These are phyloP conservation scores for Acanthisitta chloris DNA, from an alignment of 2,113 vertebrate species.

Conservation along the genomic window DNA sequence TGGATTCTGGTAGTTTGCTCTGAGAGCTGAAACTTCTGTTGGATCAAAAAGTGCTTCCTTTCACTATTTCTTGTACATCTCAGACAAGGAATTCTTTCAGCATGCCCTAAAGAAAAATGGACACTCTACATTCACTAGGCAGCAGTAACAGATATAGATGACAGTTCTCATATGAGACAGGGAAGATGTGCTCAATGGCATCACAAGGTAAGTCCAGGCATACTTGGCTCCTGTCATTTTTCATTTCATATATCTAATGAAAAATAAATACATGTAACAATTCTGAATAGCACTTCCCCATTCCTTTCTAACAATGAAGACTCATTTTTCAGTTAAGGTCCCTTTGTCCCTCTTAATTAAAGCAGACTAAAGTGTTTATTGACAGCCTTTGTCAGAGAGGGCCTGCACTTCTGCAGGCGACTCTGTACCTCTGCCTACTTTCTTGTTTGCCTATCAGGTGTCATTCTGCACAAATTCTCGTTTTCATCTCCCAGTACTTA, in stretches of 20 bases:
- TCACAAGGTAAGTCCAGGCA: background rate
- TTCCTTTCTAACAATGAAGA: background rate
- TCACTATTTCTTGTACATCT: background rate
- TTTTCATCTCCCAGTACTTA: background rate
- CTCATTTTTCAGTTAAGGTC: background rate
- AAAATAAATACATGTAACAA: background rate
- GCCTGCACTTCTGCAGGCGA: too few relatives aligned
- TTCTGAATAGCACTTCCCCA: background rate
- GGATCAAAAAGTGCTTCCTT: background rate
- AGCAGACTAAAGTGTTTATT: background rate
- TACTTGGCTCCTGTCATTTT: background rate
- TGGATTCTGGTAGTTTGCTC: background rate
- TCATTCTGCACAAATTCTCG: background rate
- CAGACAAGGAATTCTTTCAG: background rate
- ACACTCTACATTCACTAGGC: background rate
- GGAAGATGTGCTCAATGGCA: background rate
- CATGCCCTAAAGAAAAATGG: background rate
- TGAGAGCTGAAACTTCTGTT: background rate
- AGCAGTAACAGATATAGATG: background rate
- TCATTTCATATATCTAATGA: background rate
- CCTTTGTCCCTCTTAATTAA: background rate
- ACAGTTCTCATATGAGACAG: background rate
- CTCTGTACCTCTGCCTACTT: background rate
- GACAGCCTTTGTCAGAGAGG: accelerated
- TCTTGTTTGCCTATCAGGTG: background rate